These are phyloP conservation scores for Leptinotarsa undecemlineata DNA, from an alignment of 1,140 invertebrate genomes.

Conservation along the genomic window DNA sequence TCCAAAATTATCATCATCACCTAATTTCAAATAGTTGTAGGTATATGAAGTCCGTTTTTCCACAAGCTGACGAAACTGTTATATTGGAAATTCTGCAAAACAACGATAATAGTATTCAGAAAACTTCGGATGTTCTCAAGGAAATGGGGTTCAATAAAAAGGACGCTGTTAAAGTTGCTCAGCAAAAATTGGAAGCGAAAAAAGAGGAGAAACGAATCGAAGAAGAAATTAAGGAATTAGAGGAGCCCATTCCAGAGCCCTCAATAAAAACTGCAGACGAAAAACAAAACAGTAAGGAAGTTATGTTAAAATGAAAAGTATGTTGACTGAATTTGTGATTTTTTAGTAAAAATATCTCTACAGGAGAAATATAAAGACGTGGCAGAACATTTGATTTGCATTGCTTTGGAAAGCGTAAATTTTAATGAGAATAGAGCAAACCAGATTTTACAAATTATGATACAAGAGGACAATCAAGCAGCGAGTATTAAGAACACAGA, in stretches of 20 bases:
- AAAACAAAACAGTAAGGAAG: conserved; percentile 71
- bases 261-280: conserved; percentile 73
- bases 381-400: conserved; percentile 76
- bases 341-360: conserved; percentile 72
- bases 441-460: conserved; percentile 75
- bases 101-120: conserved; percentile 87
- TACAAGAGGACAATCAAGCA: conserved; percentile 60
- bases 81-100: conserved; percentile 81
- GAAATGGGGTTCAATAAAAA: conserved; percentile 81
- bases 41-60: conserved; percentile 89
- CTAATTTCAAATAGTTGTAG: conserved; percentile 58
- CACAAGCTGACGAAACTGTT: conserved; percentile 87
- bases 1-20: not conserved
- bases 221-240: conserved; percentile 52
- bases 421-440: conserved; percentile 79
- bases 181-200: conserved; percentile 53
- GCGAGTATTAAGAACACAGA: conserved; percentile 31
- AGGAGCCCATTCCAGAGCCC: conserved; percentile 57
- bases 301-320: not conserved
- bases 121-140: conserved; percentile 76
- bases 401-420: conserved; percentile 85
- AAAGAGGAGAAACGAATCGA: conserved; percentile 57
- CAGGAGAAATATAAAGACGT: conserved; percentile 74
- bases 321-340: conserved; percentile 33
- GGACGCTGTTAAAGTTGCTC: conserved; percentile 61